Evolutionary conservation across 2,113 vertebrate species (phyloP).

Genomic region (Gadus macrocephalus): DNA sequence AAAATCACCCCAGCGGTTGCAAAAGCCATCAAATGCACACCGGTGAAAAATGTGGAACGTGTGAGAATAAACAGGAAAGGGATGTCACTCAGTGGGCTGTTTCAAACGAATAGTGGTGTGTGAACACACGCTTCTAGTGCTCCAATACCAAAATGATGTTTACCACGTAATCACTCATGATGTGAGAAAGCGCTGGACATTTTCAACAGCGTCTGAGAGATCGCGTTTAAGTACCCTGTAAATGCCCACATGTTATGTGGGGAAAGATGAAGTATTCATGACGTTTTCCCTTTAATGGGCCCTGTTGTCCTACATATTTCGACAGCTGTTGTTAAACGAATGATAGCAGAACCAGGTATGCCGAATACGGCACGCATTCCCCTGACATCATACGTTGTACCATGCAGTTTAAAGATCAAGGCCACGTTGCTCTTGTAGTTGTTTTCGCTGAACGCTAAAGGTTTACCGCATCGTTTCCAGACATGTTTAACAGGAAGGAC

Average conservation of each 20-base stretch:
- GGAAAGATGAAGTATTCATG: too few relatives aligned
- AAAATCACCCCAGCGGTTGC: constrained; percentile 54
- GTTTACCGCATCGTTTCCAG: constrained; percentile 44
- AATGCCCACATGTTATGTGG: too few relatives aligned
- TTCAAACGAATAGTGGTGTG: constrained; percentile 25
- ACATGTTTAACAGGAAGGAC: constrained; percentile 36
- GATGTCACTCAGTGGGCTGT: constrained; percentile 43
- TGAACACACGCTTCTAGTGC: constrained; percentile 13
- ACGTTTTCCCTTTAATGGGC: too few relatives aligned
- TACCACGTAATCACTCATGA: background rate
- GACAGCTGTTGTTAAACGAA: too few relatives aligned
- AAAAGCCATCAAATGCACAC: constrained; percentile 48
- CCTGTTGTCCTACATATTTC: too few relatives aligned
- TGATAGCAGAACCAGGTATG: too few relatives aligned
- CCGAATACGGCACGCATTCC: background rate
- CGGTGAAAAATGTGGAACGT: constrained; percentile 56
- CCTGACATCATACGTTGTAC: constrained; percentile 24
- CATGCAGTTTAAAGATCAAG: constrained; percentile 35
- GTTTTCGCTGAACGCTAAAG: constrained; percentile 12
- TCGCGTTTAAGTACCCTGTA: too few relatives aligned
- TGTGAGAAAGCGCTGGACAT: too few relatives aligned
- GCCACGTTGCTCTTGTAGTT: constrained; percentile 26
- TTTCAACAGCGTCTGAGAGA: too few relatives aligned
- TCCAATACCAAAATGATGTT: constrained; percentile 5
- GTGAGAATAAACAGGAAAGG: constrained; percentile 46